phyloP scores from a whole-genome alignment of 2,888 invertebrate species.

The Watsonalla binaria region DNA sequence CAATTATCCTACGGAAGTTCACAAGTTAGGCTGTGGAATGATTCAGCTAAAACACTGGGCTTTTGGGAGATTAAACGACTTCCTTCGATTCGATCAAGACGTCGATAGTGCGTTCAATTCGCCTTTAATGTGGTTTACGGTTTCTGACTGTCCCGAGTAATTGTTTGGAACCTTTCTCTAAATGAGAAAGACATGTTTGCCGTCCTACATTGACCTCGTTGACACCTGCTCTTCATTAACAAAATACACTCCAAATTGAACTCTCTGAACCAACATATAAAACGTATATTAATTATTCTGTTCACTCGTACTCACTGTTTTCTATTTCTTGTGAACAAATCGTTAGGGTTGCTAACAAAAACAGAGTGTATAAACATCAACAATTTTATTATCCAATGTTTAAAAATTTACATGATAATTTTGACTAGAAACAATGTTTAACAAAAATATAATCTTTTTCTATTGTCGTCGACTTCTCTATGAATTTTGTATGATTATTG shows the following conservation, averaged over 20 bases:
- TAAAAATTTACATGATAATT: no score
- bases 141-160: constrained; percentile 27
- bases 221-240: constrained; percentile 5
- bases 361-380: constrained; percentile 22
- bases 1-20: neutral
- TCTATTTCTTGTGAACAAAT: neutral
- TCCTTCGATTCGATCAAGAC: neutral
- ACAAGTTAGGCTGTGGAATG: neutral
- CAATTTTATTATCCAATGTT: constrained; percentile 15
- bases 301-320: neutral
- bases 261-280: no score
- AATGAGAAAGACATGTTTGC: constrained; percentile 16
- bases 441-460: no score
- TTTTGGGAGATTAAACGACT: neutral
- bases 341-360: constrained; percentile 11
- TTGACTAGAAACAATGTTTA: no score
- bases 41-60: neutral
- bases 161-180: constrained; percentile 21
- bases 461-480: no score
- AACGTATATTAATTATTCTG: no score
- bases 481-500: no score
- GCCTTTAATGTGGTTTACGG: constrained; percentile 29
- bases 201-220: constrained; percentile 12
- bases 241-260: neutral
- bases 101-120: neutral